Evolutionary conservation across 2,113 vertebrate species (phyloP).

Genomic region (Vicugna pacos): DNA sequence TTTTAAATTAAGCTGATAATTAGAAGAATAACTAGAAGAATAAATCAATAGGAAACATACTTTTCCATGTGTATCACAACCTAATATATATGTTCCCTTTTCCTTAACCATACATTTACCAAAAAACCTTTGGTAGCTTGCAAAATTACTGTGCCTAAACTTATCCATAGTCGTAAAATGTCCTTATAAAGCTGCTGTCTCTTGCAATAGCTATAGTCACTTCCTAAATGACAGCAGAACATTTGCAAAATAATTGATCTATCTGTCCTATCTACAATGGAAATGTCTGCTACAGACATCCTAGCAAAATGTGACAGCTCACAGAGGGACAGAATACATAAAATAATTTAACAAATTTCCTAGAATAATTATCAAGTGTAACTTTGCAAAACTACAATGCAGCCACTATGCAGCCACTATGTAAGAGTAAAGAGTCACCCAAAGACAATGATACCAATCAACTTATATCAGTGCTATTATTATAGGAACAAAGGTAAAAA

Average conservation of each 20-base stretch:
- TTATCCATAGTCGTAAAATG: neutral
- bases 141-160: neutral
- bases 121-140: neutral
- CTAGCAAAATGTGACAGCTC: neutral
- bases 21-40: neutral
- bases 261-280: neutral
- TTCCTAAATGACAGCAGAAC: neutral
- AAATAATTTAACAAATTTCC: neutral
- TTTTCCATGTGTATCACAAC: neutral
- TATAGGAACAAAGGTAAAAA: neutral
- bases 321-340: neutral
- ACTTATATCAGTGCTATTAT: neutral
- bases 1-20: conserved; percentile 30
- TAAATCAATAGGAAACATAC: neutral
- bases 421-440: neutral
- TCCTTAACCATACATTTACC: conserved; percentile 12
- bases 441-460: neutral
- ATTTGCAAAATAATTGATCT: neutral
- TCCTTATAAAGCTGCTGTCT: neutral
- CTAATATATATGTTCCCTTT: neutral
- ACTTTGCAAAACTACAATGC: neutral
- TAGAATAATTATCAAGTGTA: neutral
- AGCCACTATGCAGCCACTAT: neutral
- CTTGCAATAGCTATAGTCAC: neutral
- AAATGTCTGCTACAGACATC: neutral